Evolutionary conservation across 2,888 invertebrate species (phyloP), one percentile per base, ranked within the genome.

Genomic region (Meliscaeva auricollis): DNA sequence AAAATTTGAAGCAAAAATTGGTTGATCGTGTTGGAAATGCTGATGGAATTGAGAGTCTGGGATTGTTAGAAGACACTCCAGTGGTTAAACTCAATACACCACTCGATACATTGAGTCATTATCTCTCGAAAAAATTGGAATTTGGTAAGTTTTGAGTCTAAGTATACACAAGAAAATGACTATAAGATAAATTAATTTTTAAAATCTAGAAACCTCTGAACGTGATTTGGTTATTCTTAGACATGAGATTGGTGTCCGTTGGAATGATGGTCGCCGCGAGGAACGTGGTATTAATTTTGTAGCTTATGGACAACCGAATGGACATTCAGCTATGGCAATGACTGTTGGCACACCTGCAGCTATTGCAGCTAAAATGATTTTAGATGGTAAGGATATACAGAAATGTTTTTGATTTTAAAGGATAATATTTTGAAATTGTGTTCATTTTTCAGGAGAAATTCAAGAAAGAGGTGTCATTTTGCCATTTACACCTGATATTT

Each of bases 321-420:
- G 96, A 0, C 97, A 97, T 92, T 98, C 99, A 0, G 99, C 99
- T 30, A 99, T 99, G 99, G 96, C 98, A 0, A 95, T 96, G 89
- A 97, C 97, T 8, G 98, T 98, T 8, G 98, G 98, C 22, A 97
- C 95, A 93, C 99, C 96, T 0, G 96, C 98, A 6, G 99, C 98
- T 20, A 99, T 99, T 88, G 98, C 99, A 1, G 96, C 98, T 0
- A 98, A 98, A 93, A 99, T 99, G 99, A 95, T 99, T 83, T 93
- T 99, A 13, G 98, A 98, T 92, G 99, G 92, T 91, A 35, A 60
- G 87, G 35, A 41, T 26, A 13, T 1, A 7, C 3, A 13, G 0
- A 0, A 8, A n/a, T 0, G 0, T 6, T 58, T 13, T 6, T 0
- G 13, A 22, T 13, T 7, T 38, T 8, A 54, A 11, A 11, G n/a